Conservation (phyloP, 2,113 vertebrate genomes). For the Hiodon alosoides region DNA sequence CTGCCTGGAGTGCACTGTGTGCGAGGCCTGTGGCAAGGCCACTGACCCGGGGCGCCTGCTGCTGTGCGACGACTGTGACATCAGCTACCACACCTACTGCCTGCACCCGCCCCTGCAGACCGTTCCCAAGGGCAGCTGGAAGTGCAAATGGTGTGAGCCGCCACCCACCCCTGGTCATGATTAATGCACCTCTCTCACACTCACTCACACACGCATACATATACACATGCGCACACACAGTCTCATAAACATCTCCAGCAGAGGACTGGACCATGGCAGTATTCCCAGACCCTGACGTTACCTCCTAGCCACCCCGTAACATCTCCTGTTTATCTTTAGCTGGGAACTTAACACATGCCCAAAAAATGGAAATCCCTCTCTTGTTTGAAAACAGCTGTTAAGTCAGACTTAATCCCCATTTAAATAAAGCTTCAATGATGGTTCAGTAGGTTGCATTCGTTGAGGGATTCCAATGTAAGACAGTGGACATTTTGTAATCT, state of each 20-base stretch:
- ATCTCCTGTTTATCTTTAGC: conserved; percentile 5
- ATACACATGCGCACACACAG: no score
- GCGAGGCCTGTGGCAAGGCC: conserved; percentile 91
- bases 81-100: conserved; percentile 98
- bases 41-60: conserved; percentile 86
- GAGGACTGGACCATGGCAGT: background rate
- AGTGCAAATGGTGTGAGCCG: conserved; percentile 86
- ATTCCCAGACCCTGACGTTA: background rate
- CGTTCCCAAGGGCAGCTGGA: conserved; percentile 94
- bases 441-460: conserved; percentile 1
- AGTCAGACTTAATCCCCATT: conserved; percentile 21
- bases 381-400: conserved; percentile 6
- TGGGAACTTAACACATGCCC: conserved; percentile 20
- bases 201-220: background rate
- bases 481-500: background rate
- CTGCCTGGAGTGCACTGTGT: conserved; percentile 94
- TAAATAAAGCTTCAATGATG: conserved; percentile 21
- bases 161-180: background rate
- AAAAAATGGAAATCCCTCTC: conserved; percentile 21
- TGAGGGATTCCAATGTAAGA: background rate
- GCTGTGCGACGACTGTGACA: conserved; percentile 94
- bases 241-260: background rate
- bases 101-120: conserved; percentile 89
- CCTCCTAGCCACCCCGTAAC: background rate
- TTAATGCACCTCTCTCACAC: background rate